These are phyloP conservation scores for Lamellibrachia satsuma DNA, from an alignment of 2,888 invertebrate species.

Conservation along the genomic window DNA sequence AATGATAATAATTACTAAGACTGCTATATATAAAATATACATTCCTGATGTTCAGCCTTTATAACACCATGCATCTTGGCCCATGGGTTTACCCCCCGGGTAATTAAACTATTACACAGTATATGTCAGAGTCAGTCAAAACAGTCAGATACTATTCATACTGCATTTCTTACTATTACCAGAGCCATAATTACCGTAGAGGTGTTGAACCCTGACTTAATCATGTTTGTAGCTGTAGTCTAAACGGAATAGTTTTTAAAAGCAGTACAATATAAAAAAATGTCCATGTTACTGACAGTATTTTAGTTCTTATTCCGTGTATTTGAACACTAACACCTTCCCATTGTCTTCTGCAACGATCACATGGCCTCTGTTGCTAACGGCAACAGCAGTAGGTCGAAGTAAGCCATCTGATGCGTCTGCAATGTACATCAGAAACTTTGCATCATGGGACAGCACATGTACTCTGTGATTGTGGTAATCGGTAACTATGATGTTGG, in stretches of 20 bases:
- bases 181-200: no score
- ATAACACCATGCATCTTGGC: no score
- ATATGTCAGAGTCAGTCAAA: no score
- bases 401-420: not conserved
- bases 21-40: not conserved
- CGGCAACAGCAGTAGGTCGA: not conserved
- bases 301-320: not conserved
- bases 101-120: no score
- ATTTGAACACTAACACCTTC: not conserved
- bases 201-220: no score
- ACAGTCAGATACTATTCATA: no score
- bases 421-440: not conserved
- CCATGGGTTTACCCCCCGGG: no score
- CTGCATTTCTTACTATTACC: no score
- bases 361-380: not conserved
- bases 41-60: no score
- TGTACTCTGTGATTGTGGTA: not conserved
- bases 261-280: not conserved
- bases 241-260: no score
- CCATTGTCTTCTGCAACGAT: not conserved
- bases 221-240: no score
- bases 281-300: not conserved
- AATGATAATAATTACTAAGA: not conserved
- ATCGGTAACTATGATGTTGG: not conserved
- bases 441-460: conserved; percentile 4